Evolutionary conservation across 1,140 invertebrate species (phyloP), one percentile per base, ranked within the genome.

Genomic region (Fopius arisanus): DNA sequence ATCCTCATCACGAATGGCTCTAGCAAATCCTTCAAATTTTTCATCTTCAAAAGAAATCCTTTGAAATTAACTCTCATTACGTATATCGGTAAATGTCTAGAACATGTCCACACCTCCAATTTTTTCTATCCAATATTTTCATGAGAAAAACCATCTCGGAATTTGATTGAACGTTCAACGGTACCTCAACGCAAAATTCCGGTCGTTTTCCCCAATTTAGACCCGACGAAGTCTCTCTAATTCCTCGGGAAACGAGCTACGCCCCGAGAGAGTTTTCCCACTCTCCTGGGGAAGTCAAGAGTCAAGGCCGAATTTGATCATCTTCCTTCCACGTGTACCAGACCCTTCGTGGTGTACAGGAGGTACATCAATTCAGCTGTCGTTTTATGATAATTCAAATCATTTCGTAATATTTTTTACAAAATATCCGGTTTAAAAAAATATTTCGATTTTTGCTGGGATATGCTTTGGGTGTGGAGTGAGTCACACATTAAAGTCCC

Each of bases 401-500:
- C 28, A 21, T 6, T 21, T n/a, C 48, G n/a, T 6, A 12, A 33
- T 31, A 65, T 16, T 65, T 65, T 29, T 16, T n/a, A 23, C 28
- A 7, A 14, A 65, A 65, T 65, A 16, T 65, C 16, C 28, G n/a
- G n/a, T n/a, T n/a, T 65, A 16, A 16, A 31, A 14, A 62, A 26
- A 59, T n/a, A n/a, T n/a, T n/a, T n/a, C n/a, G n/a, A n/a, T n/a
- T n/a, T n/a, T n/a, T n/a, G n/a, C n/a, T n/a, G n/a, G n/a, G n/a
- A n/a, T n/a, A n/a, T n/a, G n/a, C n/a, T n/a, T n/a, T n/a, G n/a
- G n/a, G n/a, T n/a, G n/a, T 2, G n/a, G 12, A 77, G 77, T 75
- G 76, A 80, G 75, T 78, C 79, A 74, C 76, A 59, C 33, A 37
- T 51, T 66, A 43, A 75, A 19, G 67, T 31, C 70, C 68, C 33